phyloP scores from a whole-genome alignment of 2,797 vertebrate genomes.

The Zalophus californianus region DNA sequence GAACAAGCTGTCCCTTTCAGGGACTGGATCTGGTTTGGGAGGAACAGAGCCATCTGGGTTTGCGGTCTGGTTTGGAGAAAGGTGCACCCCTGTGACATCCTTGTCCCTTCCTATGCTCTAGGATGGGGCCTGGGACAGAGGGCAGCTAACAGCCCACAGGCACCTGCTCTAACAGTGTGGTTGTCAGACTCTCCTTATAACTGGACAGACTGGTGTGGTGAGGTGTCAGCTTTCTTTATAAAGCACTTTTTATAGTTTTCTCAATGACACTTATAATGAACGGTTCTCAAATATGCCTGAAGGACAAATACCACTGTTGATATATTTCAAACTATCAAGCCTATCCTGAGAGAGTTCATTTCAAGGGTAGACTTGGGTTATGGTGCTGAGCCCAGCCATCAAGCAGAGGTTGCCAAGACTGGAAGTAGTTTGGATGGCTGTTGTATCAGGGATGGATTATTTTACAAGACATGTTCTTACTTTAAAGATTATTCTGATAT shows the following conservation, averaged over 20 bases:
- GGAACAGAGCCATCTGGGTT: not conserved
- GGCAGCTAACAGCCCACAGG: not conserved
- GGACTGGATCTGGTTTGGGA: not conserved
- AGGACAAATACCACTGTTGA: constrained; percentile 35
- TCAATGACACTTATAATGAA: constrained; percentile 33
- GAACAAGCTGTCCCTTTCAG: not conserved
- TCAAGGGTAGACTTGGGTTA: not conserved
- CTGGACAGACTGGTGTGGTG: constrained; percentile 33
- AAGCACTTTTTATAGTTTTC: constrained; percentile 36
- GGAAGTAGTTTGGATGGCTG: not conserved
- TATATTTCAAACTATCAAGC: constrained; percentile 28
- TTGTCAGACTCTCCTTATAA: not conserved
- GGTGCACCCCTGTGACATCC: accelerated
- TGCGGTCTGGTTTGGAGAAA: not conserved
- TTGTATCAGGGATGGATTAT: not conserved
- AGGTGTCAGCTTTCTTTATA: constrained; percentile 57
- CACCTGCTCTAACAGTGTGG: not conserved
- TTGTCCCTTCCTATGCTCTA: not conserved
- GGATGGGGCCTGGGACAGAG: not conserved
- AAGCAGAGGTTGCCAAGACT: not conserved
- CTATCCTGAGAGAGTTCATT: not conserved
- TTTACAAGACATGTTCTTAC: not conserved
- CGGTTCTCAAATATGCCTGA: not conserved
- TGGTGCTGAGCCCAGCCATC: not conserved
- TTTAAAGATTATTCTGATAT: not conserved